phyloP scores from a whole-genome alignment of 1,140 invertebrate genomes.

The Sycophila sp. region DNA sequence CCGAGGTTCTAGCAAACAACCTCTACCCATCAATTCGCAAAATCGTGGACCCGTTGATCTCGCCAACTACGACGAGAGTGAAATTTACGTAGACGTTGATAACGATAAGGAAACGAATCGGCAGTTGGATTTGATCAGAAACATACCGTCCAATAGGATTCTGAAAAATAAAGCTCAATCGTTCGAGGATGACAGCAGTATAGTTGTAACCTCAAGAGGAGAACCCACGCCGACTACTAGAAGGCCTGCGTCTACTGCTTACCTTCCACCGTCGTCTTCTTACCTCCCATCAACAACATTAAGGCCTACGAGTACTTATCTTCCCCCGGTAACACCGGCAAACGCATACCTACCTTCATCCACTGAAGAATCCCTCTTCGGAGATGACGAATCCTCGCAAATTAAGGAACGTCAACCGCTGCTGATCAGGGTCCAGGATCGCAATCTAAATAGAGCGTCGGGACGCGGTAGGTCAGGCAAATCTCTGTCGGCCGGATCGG shows the following conservation, averaged over 20 bases:
- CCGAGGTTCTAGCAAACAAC: slow-evolving; percentile 49
- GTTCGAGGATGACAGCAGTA: neutral
- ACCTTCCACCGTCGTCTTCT: slow-evolving; percentile 1
- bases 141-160: slow-evolving; percentile 34
- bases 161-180: slow-evolving; percentile 12
- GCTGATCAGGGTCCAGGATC: slow-evolving; percentile 21
- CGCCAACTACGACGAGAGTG: slow-evolving; percentile 60
- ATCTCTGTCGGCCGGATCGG: slow-evolving; percentile 15
- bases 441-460: neutral
- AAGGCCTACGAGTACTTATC: neutral
- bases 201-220: slow-evolving; percentile 12
- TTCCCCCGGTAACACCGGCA: neutral
- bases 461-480: slow-evolving; percentile 39
- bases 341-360: neutral
- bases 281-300: neutral
- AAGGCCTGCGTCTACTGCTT: slow-evolving; percentile 31
- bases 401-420: slow-evolving; percentile 6
- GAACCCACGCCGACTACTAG: slow-evolving; percentile 38
- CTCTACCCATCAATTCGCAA: slow-evolving; percentile 53
- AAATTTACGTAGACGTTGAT: slow-evolving; percentile 62
- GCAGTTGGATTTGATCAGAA: slow-evolving; percentile 21
- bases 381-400: too few species aligned
- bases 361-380: neutral
- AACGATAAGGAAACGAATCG: slow-evolving; percentile 42
- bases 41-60: slow-evolving; percentile 56